Base-by-base conservation (phyloP, 2,888 invertebrate genomes). In the Hirtodrosophila alboralis region DNA sequence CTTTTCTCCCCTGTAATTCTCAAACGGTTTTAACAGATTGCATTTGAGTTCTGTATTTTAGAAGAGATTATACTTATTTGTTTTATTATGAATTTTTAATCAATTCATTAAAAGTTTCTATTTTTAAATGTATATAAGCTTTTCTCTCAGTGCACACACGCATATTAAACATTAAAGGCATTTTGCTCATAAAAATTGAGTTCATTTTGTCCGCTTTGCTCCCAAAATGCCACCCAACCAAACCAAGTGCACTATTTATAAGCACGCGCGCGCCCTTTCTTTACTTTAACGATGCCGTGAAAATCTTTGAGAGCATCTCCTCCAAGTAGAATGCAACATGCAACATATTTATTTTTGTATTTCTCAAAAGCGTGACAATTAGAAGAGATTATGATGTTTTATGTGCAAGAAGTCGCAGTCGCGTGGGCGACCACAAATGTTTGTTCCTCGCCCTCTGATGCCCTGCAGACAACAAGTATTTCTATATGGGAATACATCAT, bases 401-500 rank as follows among this genome's bases (percentile, higher is more conserved):
- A 58, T 60, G 74, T n/a, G n/a, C n/a, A n/a, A 49, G 40, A 48
- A 49, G 43, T 48, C 40, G 45, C 41, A 59, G 51, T 44, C 59
- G 85, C 79, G 75, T 83, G 79, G 72, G 85, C 84, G 85, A 74
- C 78, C 85, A 48, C 84, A 77, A 83, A 83, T 31, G 70, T 58
- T 44, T 52, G 3, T 21, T 56, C 52, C 18, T 8, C 21, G 10
- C 18, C 18, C 18, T 18, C 37, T 13, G 28, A 60, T 51, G 43
- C 43, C 60, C 61, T 34, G 34, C 34, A 48, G 48, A 43, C 26
- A 27, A 43, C 28, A 31, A 30, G 28, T 28, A 5, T 26, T n/a
- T 12, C 26, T 9, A 27, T 8, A 26, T 16, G 16, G 28, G 26
- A 21, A 53, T 28, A 36, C 12, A 18, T 36, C 10, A n/a, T 74